Base-by-base conservation (phyloP, 2,888 invertebrate species). In the Leptopilina syphax region DNA sequence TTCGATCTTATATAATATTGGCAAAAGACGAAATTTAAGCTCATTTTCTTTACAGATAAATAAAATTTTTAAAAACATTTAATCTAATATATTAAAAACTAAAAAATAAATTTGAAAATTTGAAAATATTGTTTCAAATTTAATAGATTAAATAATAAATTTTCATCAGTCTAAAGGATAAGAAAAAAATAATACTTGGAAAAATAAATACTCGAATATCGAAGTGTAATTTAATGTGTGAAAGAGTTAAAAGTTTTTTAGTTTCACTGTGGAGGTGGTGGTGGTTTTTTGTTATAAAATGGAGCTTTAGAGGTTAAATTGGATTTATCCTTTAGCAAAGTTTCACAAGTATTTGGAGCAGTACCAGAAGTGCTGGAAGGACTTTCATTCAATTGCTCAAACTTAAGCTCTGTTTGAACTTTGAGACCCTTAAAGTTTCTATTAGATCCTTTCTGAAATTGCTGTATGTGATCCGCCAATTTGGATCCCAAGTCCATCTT, bases 251-350 rank as follows among this genome's bases (percentile, higher is more conserved):
- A 54, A 27, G 13, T 3, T 70, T 34, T 34, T 34, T 34, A 34
- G 34, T 34, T 13, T 50, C 54, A 70, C n/a, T 57, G 54, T 66
- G 92, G 92, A 24, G 91, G 91, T 8, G 91, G 91, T 9, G 92
- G 91, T 47, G 91, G 90, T 79, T 91, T 91, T 85, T 91, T 91
- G 68, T 90, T 85, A 76, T 91, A 91, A 85, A 88, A 90, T 3
- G 86, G 84, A 77, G 86, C 80, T 10, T 83, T 82, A 44, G 57
- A 54, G n/a, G 57, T 60, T 57, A 41, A 73, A 60, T 57, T 73
- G 34, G 73, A 18, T 50, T 65, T 50, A 57, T 65, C n/a, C 1
- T 7, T 18, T 27, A 77, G 24, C 57, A 86, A 82, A 13, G 84
- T 79, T 13, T 87, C 87, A 1, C 83, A 77, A 4, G 86, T 83